Evolutionary conservation across 2,888 invertebrate genomes (phyloP), one percentile per base, ranked within the genome.

Genomic region (Torymus tubicola): DNA sequence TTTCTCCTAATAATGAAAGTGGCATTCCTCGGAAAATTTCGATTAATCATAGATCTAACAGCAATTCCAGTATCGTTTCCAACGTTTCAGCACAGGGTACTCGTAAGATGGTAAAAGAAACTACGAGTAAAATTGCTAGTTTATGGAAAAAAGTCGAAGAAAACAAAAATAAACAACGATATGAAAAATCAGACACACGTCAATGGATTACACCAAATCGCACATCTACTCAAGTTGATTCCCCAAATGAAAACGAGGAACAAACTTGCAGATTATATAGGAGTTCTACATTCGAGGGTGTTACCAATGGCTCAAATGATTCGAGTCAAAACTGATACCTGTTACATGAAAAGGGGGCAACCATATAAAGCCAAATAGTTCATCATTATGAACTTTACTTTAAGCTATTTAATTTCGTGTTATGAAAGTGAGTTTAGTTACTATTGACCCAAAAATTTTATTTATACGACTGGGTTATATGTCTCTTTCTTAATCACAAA

Each of bases 61-160:
- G 94, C 79, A 94, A 94, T 88, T 93, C 93, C 0, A 93, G 93
- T 76, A 92, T 93, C 14, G 87, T 77, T 8, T 81, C 82, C 16
- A 79, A 81, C 57, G 18, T 70, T 13, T 82, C 81, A 2, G 63
- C 89, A 67, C 88, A 89, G 4, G 87, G 87, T 76, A 83, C 85
- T 50, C 82, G 86, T 21, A 78, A 80, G 55, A 78, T 87, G 72
- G 83, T 89, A 52, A 94, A 94, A 90, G 94, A 95, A 83, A 93
- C 95, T 0, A 94, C 95, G 13, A 96, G 96, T 89, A 96, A 95
- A 89, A 96, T 96, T 74, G 95, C 96, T 0, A 95, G 93, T 86
- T 90, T 96, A 16, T 96, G 96, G 96, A 96, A 95, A 86, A 95
- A 93, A 88, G 95, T 95, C 0, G 95, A 95, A 85, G 94, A 95